Conservation (phyloP, 1,140 invertebrate species). For the Pogonognathellus flavescens region DNA sequence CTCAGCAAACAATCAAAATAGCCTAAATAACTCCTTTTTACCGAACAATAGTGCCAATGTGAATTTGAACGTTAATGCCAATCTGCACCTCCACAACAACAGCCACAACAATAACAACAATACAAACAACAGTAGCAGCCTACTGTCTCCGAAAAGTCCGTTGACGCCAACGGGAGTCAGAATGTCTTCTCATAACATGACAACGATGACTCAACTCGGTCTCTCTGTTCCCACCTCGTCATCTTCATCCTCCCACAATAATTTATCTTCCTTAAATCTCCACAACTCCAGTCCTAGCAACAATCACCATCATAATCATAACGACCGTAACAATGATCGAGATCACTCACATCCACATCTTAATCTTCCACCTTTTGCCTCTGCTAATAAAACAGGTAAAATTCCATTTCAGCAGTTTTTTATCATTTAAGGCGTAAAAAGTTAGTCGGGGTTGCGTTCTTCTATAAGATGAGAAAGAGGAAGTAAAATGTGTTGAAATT, state of each 20-base stretch:
- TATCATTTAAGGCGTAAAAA: neutral
- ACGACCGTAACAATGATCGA: conserved; percentile 36
- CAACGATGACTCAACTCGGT: conserved; percentile 37
- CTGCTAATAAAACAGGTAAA: conserved; percentile 1
- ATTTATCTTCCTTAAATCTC: neutral
- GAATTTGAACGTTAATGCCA: conserved; percentile 22
- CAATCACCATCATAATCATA: conserved; percentile 23
- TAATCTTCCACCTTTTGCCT: conserved; percentile 4
- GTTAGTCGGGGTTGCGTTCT: too few relatives aligned
- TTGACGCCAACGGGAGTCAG: conserved; percentile 11
- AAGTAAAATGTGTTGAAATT: neutral
- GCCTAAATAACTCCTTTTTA: conserved; percentile 35
- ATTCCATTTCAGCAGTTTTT: neutral
- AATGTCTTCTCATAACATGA: neutral
- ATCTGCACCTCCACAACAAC: conserved; percentile 12
- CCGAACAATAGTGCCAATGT: conserved; percentile 25
- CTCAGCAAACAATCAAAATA: conserved; percentile 38
- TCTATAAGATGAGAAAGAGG: neutral
- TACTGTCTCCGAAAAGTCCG: conserved; percentile 11
- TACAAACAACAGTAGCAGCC: neutral
- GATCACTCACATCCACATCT: conserved; percentile 7
- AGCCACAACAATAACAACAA: conserved; percentile 29
- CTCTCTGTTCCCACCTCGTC: conserved; percentile 22
- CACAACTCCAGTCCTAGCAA: conserved; percentile 21
- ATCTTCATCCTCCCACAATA: neutral